Conservation (phyloP, 1,140 invertebrate species). For the Drosophila persimilis region DNA sequence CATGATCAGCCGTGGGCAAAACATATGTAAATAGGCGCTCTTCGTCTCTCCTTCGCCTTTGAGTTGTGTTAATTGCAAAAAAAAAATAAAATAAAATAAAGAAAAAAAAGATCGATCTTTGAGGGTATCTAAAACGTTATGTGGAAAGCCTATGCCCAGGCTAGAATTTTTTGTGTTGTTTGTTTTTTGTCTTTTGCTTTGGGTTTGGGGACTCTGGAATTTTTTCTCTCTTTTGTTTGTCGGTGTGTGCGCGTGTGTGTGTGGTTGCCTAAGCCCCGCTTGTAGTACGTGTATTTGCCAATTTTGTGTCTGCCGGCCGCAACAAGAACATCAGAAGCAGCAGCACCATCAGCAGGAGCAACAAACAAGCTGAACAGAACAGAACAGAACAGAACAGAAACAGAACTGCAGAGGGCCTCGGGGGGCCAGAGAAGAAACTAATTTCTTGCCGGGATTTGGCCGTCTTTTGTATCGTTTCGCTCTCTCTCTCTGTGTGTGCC, state of each 20-base stretch:
- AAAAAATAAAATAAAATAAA: too few relatives aligned
- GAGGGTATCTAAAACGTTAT: too few relatives aligned
- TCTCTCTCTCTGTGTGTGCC: constrained; percentile 37
- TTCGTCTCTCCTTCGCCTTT: too few relatives aligned
- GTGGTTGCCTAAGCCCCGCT: constrained; percentile 25
- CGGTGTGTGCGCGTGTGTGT: too few relatives aligned
- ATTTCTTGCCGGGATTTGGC: constrained; percentile 67
- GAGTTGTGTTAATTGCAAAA: too few relatives aligned
- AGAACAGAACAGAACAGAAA: constrained; percentile 1
- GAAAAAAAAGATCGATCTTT: too few relatives aligned
- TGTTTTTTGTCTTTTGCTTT: constrained; percentile 5
- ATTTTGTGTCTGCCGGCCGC: constrained; percentile 47
- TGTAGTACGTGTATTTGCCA: constrained; percentile 33
- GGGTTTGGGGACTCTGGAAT: constrained; percentile 24
- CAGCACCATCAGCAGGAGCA: constrained; percentile 3
- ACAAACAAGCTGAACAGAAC: constrained; percentile 17
- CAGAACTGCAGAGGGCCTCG: constrained; percentile 16
- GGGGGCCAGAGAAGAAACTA: constrained; percentile 57
- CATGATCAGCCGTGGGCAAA: too few relatives aligned
- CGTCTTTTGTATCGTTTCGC: constrained; percentile 49
- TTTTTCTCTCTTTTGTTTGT: constrained; percentile 38
- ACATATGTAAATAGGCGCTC: too few relatives aligned
- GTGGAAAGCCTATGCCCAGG: too few relatives aligned
- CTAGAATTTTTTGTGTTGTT: constrained; percentile 6
- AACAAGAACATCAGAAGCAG: constrained; percentile 31